A percentile compares a stretch with the other conserved stretches of the same genome.
Evolutionary conservation across 2,797 vertebrate genomes (phyloP).

Genomic region (Peromyscus eremicus): DNA sequence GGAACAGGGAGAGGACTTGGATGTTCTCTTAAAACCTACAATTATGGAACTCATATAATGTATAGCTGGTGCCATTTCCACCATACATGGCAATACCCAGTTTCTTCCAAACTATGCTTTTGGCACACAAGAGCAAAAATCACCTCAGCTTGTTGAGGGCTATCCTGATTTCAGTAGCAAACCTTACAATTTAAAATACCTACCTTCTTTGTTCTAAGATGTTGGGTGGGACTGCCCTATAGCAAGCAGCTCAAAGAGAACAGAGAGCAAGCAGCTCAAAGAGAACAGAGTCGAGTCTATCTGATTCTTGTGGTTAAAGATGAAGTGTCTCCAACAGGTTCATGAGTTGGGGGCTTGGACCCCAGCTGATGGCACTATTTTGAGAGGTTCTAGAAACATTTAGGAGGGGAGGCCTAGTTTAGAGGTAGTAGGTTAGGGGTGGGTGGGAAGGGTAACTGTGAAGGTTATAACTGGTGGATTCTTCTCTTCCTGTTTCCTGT

Average conservation of each 20-base stretch:
- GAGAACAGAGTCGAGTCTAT: not conserved
- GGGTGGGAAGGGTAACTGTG: not conserved
- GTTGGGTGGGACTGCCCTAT: not conserved
- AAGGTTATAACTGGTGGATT: not conserved
- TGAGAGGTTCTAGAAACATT: not conserved
- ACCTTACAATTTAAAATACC: not conserved
- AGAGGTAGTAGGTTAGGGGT: not conserved
- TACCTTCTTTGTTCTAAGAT: not conserved
- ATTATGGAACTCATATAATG: not conserved
- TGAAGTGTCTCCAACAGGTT: not conserved
- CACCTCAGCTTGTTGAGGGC: not conserved
- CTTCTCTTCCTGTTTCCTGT: not conserved
- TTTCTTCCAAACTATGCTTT: not conserved
- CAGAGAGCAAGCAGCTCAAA: not conserved
- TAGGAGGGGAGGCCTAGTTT: not conserved
- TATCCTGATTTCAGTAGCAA: not conserved
- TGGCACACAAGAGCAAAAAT: not conserved
- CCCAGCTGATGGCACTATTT: not conserved
- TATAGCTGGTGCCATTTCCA: not conserved
- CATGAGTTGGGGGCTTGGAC: not conserved
- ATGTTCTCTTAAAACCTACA: constrained; percentile 30
- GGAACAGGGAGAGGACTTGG: not conserved
- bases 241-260: not conserved
- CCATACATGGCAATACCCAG: not conserved
- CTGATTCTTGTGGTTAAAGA: not conserved